phyloP scores from a whole-genome alignment of 2,113 vertebrate species.

The Myrmophylax atrothorax region DNA sequence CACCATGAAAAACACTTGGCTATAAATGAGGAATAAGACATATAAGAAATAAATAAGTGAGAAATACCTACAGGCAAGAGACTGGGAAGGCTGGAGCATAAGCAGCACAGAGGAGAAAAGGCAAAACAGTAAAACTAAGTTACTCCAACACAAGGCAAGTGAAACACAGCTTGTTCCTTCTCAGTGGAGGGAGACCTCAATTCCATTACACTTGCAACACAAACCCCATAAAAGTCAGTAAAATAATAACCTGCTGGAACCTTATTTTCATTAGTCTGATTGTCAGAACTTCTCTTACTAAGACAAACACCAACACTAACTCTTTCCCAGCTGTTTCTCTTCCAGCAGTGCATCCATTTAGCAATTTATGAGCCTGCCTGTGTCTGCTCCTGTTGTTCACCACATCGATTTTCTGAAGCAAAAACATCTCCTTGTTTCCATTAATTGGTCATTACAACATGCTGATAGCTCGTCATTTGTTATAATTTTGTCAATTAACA shows the following conservation, averaged over 20 bases:
- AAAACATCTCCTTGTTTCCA: slow-evolving; percentile 17
- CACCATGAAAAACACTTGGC: slow-evolving; percentile 23
- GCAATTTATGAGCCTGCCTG: slow-evolving; percentile 8
- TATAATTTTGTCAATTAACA: slow-evolving; percentile 10
- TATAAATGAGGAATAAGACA: slow-evolving; percentile 21
- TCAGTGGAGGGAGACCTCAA: not conserved
- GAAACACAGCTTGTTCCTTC: not conserved
- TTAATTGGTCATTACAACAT: slow-evolving; percentile 14
- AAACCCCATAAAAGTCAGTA: not conserved
- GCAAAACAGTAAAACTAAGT: not conserved
- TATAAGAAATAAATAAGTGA: slow-evolving; percentile 29
- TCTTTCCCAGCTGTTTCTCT: not conserved
- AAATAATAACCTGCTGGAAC: not conserved
- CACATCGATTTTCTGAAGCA: slow-evolving; percentile 6
- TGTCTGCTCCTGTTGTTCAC: slow-evolving; percentile 1
- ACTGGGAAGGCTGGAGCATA: not conserved
- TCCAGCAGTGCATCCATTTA: slow-evolving; percentile 9
- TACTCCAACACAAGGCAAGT: not conserved
- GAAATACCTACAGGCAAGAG: not conserved
- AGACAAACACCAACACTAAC: not conserved
- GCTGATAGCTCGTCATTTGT: not conserved
- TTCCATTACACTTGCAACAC: not conserved
- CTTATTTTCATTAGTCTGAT: not conserved
- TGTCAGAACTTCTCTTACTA: not conserved
- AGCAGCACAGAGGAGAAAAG: not conserved